Percentiles rank a stretch among this genome's conserved stretches.
Evolutionary conservation across 2,113 vertebrate species (phyloP).

Genomic region (Brachyhypopomus gauderio): DNA sequence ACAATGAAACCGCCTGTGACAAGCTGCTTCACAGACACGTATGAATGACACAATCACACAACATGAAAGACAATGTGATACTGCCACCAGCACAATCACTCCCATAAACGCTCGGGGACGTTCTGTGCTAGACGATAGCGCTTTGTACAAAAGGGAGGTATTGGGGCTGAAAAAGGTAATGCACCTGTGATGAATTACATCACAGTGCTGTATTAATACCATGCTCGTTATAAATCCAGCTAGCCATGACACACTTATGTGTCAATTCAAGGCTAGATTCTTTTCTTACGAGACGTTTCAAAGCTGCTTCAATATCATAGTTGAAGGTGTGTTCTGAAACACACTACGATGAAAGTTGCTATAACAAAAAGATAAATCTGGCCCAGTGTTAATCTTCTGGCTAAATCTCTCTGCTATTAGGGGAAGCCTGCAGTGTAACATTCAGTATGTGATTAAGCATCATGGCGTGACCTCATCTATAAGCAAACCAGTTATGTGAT

Average conservation of each 20-base stretch:
- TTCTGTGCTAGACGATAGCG: neutral
- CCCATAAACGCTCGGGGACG: neutral
- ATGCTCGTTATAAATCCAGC: too few species aligned
- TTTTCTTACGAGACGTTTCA: neutral
- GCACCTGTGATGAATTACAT: too few species aligned
- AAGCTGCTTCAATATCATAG: neutral
- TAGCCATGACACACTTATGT: too few species aligned
- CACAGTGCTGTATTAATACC: too few species aligned
- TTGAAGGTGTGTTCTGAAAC: neutral
- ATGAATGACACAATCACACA: neutral
- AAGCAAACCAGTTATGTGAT: neutral
- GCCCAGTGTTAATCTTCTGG: neutral
- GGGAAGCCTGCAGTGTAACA: too few species aligned
- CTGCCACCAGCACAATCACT: neutral
- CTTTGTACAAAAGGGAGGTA: neutral
- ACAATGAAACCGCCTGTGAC: conserved; percentile 7
- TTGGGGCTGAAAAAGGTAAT: too few species aligned
- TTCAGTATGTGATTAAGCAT: neutral
- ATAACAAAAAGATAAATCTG: neutral
- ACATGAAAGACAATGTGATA: conserved; percentile 4
- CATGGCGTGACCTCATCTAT: neutral
- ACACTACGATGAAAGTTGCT: neutral
- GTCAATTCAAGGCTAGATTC: too few species aligned
- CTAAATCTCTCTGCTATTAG: neutral
- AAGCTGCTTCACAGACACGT: neutral